phyloP scores from a whole-genome alignment of 2,888 invertebrate species.

The Torymus tubicola region DNA sequence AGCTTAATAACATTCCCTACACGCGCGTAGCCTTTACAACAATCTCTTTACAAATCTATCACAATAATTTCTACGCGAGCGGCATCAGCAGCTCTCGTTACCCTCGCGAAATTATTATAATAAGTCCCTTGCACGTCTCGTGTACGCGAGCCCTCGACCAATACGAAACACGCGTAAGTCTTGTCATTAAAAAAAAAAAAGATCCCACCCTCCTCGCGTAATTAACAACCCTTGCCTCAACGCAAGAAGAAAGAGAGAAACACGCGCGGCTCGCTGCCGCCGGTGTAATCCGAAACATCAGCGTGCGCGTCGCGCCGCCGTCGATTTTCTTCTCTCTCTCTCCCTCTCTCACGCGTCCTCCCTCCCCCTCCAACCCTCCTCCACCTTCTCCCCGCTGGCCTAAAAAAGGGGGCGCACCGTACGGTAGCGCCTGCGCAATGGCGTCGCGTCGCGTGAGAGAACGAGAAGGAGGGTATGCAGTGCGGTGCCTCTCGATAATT shows the following conservation, averaged over 20 bases:
- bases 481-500: constrained; percentile 68
- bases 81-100: neutral
- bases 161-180: constrained; percentile 15
- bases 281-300: neutral
- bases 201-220: constrained; percentile 3
- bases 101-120: neutral
- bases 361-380: no score
- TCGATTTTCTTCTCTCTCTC: no score
- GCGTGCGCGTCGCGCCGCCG: neutral
- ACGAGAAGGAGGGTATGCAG: constrained; percentile 60
- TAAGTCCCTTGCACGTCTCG: neutral
- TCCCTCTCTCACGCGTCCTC: no score
- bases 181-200: neutral
- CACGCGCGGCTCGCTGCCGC: constrained; percentile 25
- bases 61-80: constrained; percentile 11
- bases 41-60: constrained; percentile 4
- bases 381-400: no score
- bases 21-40: no score
- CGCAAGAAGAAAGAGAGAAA: neutral
- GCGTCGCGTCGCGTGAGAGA: constrained; percentile 47
- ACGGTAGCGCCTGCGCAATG: no score
- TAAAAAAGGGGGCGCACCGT: no score
- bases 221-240: neutral
- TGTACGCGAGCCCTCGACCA: neutral
- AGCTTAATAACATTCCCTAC: no score